These are phyloP conservation scores for Strigamia transsilvanica DNA, from an alignment of 2,888 invertebrate genomes.

Conservation along the genomic window DNA sequence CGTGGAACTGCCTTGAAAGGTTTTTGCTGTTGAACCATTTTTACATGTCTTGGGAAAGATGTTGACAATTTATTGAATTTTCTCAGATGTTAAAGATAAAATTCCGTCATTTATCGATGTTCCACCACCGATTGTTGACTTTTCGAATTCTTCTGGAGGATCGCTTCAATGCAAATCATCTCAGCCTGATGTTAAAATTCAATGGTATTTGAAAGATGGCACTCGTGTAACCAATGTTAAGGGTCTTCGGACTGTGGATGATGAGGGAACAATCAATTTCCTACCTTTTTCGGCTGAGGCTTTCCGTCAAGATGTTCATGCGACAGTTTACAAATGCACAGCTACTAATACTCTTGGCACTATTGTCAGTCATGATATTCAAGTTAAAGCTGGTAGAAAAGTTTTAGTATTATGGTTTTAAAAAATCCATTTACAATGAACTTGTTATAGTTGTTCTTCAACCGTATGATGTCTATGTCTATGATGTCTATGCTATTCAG, in stretches of 20 bases:
- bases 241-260: not conserved
- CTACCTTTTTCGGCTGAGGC: constrained; percentile 58
- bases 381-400: constrained; percentile 59
- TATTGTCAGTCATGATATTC: constrained; percentile 59
- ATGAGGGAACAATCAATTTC: constrained; percentile 57
- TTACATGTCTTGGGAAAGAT: too few relatives aligned
- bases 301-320: constrained; percentile 59
- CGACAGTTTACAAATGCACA: constrained; percentile 59
- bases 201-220: constrained; percentile 29
- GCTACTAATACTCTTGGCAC: constrained; percentile 59
- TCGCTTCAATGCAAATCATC: constrained; percentile 60
- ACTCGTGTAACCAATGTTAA: not conserved
- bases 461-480: constrained; percentile 64
- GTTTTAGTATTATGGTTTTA: too few relatives aligned
- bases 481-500: constrained; percentile 64
- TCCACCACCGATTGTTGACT: constrained; percentile 58
- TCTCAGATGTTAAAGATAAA: not conserved
- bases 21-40: too few relatives aligned
- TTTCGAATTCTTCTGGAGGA: constrained; percentile 62
- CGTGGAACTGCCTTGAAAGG: too few relatives aligned
- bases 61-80: too few relatives aligned
- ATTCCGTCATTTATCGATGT: not conserved
- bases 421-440: not conserved
- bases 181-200: constrained; percentile 57
- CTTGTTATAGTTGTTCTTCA: constrained; percentile 60